Evolutionary conservation across 2,113 vertebrate species (phyloP), one percentile per base, ranked within the genome.

Genomic region (Sylvilagus bachmani): DNA sequence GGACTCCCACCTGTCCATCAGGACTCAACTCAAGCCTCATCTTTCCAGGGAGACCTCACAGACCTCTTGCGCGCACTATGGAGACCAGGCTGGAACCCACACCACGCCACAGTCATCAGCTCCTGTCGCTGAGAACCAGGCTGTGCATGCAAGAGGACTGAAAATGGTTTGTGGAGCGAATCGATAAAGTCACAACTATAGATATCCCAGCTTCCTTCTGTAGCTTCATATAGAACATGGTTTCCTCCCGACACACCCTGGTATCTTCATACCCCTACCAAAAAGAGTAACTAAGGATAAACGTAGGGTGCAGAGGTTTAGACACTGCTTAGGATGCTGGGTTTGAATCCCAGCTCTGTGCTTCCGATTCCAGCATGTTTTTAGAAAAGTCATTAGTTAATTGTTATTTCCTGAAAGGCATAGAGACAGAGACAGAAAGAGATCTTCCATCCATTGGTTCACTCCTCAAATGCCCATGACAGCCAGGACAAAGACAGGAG

Each of bases 11-110:
- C 36, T 55, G 17, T 82, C 44, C 25, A 83, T 13, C 17, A n/a
- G 69, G 58, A 89, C n/a, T 71, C n/a, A 78, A 86, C 49, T 93
- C 13, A 89, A 80, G 70, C 71, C 29, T 71, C 66, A 86, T 13
- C 33, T 62, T n/a, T 61, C n/a, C 2, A 87, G 31, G 94, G n/a
- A 86, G 51, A 67, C 38, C 51, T 38, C 14, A 51, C 16, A 53
- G 82, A 75, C n/a, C 77, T 64, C 82, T 87, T 82, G 44, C 6
- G 1, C 44, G 44, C 44, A 44, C 44, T 55, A 61, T 24, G 38
- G 66, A 84, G 12, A 75, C 11, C n/a, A 55, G 4, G 2, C 6
- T 55, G 31, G 38, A 82, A 58, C 13, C n/a, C 53, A 38, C 38
- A 38, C 38, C 38, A 38, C 5, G 38, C 38, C 38, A 38, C 38